Evolutionary conservation across 2,888 invertebrate genomes (phyloP), one percentile per base, ranked within the genome.

Genomic region (Drosophila birchii): DNA sequence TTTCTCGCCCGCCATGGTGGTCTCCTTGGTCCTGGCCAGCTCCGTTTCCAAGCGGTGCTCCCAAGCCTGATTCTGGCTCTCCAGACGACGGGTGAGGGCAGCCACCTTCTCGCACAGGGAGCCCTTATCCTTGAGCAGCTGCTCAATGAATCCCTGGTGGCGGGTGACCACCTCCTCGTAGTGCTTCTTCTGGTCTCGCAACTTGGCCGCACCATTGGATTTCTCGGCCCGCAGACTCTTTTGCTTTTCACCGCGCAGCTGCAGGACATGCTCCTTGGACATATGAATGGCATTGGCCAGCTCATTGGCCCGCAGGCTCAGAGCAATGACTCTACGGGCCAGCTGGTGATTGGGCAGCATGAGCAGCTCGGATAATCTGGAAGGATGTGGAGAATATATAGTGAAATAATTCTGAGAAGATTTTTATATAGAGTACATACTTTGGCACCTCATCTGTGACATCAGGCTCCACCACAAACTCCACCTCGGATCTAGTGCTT

Each of bases 91-190:
- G 2, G 93, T 92, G 0, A 92, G 74, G 0, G 92, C 91, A 5
- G 93, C 91, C 4, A 93, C 91, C 78, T 93, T 93, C 75, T 96
- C 96, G 80, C 96, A 96, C 20, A 97, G 90, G 0, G 95, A 94
- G 75, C 95, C 96, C 92, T 97, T 97, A 89, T 97, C 97, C 64
- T 95, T 94, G 73, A 97, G 95, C 53, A 97, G 90, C 94, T 96
- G 96, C 89, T 97, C 97, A 54, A 97, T 96, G 79, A 97, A 97
- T 72, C 94, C 95, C 90, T 97, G 97, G 90, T 97, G 97, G 16
- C 97, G 93, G 77, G 95, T 95, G 26, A 97, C 94, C 1, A 96
- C 94, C 3, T 91, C 94, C 84, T 97, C 96, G 82, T 95, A 96
- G 80, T 97, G 96, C 29, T 95, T 94, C 89, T 95, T 95, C 80